Evolutionary conservation across 2,888 invertebrate genomes (phyloP).

Genomic region (Aleiodes alternator): DNA sequence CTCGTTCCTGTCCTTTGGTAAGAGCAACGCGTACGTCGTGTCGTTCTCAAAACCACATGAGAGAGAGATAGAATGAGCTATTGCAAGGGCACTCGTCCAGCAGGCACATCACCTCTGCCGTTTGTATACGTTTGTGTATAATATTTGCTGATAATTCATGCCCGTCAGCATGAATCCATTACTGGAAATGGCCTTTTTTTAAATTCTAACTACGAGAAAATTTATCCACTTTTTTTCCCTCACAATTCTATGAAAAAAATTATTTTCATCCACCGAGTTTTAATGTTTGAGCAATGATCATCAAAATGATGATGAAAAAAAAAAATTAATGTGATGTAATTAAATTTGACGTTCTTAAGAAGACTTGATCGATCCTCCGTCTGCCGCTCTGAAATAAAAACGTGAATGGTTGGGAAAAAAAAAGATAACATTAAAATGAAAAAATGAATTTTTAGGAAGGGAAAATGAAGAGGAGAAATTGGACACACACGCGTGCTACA

Average conservation of each 20-base stretch:
- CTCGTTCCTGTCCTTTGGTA: conserved; percentile 34
- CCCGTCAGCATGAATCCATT: conserved; percentile 59
- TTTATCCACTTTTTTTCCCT: not conserved
- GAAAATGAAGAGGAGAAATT: conserved; percentile 41
- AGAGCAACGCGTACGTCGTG: conserved; percentile 50
- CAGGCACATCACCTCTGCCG: conserved; percentile 45
- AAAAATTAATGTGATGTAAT: not conserved
- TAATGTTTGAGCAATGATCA: not conserved
- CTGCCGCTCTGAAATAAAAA: conserved; percentile 43
- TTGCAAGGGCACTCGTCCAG: conserved; percentile 55
- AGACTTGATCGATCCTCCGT: conserved; percentile 42
- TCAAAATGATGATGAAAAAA: not conserved
- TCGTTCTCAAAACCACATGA: conserved; percentile 23
- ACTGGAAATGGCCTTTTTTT: conserved; percentile 45
- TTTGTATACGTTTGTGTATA: conserved; percentile 4
- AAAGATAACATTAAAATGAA: conserved; percentile 30
- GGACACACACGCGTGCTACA: conserved; percentile 43
- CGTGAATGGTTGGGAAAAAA: conserved; percentile 42
- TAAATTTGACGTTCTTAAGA: conserved; percentile 17
- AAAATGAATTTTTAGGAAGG: conserved; percentile 15
- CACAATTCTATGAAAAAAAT: conserved; percentile 4
- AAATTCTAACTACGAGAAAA: not conserved
- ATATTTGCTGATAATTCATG: conserved; percentile 55
- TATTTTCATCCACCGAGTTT: not conserved
- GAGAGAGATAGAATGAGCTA: conserved; percentile 40